These are phyloP conservation scores for Terrapene triunguis DNA, from an alignment of 2,113 vertebrate species.

Conservation along the genomic window DNA sequence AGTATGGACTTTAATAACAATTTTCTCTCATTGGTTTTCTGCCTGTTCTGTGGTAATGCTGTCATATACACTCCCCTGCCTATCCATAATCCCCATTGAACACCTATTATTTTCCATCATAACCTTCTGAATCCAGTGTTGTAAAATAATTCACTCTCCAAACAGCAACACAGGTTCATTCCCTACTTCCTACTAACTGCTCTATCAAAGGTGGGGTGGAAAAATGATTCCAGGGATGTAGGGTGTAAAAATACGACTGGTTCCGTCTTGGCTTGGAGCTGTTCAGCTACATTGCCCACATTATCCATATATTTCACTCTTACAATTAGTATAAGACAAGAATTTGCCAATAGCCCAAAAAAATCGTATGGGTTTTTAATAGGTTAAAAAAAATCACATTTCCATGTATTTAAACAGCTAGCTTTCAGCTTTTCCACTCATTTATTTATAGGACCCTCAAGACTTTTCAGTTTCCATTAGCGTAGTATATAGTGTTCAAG, in stretches of 20 bases:
- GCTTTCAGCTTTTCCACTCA: neutral
- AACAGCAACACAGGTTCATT: neutral
- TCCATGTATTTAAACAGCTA: neutral
- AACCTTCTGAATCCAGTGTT: fast-evolving
- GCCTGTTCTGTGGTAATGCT: neutral
- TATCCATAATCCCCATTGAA: neutral
- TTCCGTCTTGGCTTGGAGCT: neutral
- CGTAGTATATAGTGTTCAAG: neutral
- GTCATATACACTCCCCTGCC: neutral
- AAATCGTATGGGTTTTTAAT: neutral
- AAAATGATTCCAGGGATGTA: neutral
- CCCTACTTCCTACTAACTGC: neutral
- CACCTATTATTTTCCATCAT: neutral
- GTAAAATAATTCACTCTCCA: neutral
- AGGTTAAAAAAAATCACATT: neutral
- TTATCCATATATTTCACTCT: neutral
- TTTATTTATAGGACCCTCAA: neutral
- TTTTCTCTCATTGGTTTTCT: neutral
- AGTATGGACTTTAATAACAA: neutral
- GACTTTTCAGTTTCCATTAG: neutral
- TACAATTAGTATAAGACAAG: neutral
- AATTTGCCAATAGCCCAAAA: neutral
- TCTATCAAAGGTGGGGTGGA: neutral
- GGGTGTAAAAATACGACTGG: neutral
- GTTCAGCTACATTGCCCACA: neutral